A percentile compares a stretch with the other conserved stretches of the same genome.
phyloP scores from a whole-genome alignment of 2,113 vertebrate species.

The Bubo bubo region DNA sequence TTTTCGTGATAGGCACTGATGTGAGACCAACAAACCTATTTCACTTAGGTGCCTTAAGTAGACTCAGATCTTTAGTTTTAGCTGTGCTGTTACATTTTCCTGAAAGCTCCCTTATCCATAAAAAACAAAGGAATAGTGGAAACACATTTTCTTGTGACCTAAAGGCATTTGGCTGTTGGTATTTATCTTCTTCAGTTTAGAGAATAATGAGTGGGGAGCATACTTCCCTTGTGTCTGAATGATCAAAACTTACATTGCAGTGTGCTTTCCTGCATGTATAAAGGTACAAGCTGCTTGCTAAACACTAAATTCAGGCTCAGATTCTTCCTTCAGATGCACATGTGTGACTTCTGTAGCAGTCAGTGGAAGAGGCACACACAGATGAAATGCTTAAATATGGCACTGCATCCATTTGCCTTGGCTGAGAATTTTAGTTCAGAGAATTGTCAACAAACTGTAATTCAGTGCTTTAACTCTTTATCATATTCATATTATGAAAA shows the following conservation, averaged over 20 bases:
- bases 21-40: constrained; percentile 26
- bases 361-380: background rate
- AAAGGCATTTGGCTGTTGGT: background rate
- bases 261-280: background rate
- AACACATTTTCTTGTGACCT: background rate
- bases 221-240: background rate
- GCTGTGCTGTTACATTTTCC: constrained; percentile 43
- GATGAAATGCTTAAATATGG: background rate
- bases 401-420: background rate
- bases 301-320: background rate
- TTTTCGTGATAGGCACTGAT: constrained; percentile 14
- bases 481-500: background rate
- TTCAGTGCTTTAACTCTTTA: background rate
- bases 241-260: background rate
- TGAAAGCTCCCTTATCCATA: constrained; percentile 5
- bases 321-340: background rate
- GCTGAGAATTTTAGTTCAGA: background rate
- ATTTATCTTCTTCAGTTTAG: background rate
- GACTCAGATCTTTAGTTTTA: constrained; percentile 28
- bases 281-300: background rate
- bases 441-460: background rate
- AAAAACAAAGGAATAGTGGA: background rate
- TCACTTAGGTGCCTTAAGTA: constrained; percentile 20
- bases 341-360: background rate
- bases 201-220: background rate